Conservation (phyloP, 2,888 invertebrate genomes). For the Trachelus iudaicus region DNA sequence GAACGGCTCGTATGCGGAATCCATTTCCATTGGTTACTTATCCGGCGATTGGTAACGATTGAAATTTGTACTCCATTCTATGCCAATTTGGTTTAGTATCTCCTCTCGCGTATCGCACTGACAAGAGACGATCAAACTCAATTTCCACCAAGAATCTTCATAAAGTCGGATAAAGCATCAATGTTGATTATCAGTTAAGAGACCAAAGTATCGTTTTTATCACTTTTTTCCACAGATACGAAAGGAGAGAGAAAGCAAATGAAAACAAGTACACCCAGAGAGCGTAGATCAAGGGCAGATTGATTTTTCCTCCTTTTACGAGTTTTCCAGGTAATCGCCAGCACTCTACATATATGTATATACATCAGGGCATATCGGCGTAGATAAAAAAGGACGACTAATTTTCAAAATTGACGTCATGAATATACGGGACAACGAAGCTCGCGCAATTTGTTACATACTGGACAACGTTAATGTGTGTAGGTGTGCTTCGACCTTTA, state of each 20-base stretch:
- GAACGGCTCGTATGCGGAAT: not conserved
- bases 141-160: not conserved
- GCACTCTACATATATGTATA: not conserved
- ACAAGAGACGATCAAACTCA: not conserved
- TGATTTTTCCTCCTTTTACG: not conserved
- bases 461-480: not conserved
- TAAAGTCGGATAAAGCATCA: not conserved
- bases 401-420: not conserved
- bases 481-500: not conserved
- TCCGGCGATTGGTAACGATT: slow-evolving; percentile 1
- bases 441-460: not conserved
- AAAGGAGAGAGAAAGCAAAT: not conserved
- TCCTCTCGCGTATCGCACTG: not conserved
- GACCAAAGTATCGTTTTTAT: not conserved
- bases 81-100: not conserved
- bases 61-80: not conserved
- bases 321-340: not conserved
- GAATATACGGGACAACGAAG: not conserved
- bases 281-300: not conserved
- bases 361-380: not conserved
- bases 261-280: not conserved
- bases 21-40: not conserved
- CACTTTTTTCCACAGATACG: not conserved
- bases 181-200: not conserved
- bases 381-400: not conserved